Percentiles rank a stretch among this genome's conserved stretches.
phyloP scores from a whole-genome alignment of 2,888 invertebrate genomes.

The Coenonympha arcania region DNA sequence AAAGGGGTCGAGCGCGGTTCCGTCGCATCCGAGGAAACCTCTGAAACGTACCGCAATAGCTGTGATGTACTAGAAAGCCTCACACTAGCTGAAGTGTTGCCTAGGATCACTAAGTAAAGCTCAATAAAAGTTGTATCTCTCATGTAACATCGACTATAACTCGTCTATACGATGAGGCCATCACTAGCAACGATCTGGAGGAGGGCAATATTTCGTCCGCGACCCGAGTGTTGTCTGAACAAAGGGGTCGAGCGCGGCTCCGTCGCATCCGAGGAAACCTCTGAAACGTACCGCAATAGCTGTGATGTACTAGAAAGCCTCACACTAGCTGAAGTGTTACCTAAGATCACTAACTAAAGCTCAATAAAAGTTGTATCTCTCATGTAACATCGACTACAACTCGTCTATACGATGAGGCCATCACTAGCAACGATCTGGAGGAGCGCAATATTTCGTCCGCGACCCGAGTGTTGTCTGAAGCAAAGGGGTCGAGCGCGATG shows the following conservation, averaged over 20 bases:
- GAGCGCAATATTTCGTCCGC: constrained; percentile 60
- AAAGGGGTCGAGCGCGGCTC: constrained; percentile 44
- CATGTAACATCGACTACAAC: too few species aligned
- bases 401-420: too few species aligned
- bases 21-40: constrained; percentile 40
- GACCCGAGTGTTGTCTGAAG: constrained; percentile 44
- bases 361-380: too few species aligned
- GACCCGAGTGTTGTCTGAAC: constrained; percentile 44
- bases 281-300: constrained; percentile 5
- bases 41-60: constrained; percentile 5
- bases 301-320: neutral
- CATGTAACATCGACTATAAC: too few species aligned
- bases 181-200: constrained; percentile 44
- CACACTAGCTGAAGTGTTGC: too few species aligned
- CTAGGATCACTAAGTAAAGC: too few species aligned
- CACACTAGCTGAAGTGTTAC: too few species aligned
- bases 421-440: constrained; percentile 44
- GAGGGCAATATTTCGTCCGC: constrained; percentile 60
- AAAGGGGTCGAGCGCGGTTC: constrained; percentile 44
- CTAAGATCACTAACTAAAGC: too few species aligned
- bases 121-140: too few species aligned
- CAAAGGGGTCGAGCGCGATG: constrained; percentile 45
- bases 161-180: too few species aligned
- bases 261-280: constrained; percentile 40
- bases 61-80: neutral